Conservation (phyloP, 2,797 vertebrate genomes). For the Phalloptychus januarius region DNA sequence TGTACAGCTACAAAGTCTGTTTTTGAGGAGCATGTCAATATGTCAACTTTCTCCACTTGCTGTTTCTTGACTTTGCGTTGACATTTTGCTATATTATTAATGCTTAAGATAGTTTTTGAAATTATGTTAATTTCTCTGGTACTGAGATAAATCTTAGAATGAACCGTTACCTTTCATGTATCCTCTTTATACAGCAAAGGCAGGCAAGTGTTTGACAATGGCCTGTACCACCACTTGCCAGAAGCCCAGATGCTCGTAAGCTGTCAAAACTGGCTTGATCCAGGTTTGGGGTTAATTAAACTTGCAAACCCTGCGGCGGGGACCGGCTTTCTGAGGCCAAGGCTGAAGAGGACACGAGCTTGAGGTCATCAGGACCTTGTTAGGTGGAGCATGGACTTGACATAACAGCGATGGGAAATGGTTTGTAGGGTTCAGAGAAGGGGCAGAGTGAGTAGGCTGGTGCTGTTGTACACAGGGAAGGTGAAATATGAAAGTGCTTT, state of each 20-base stretch:
- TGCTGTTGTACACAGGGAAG: conserved; percentile 58
- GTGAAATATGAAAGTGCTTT: conserved; percentile 59
- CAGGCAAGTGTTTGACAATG: conserved; percentile 37
- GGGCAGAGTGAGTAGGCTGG: conserved; percentile 56
- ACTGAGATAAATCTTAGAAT: conserved; percentile 24
- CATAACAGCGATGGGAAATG: conserved; percentile 68
- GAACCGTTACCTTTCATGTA: conserved; percentile 29
- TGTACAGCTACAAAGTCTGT: background rate
- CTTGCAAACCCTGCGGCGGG: conserved; percentile 68
- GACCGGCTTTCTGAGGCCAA: conserved; percentile 59
- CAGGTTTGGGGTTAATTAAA: conserved; percentile 82
- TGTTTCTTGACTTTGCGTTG: background rate
- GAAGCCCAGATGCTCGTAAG: conserved; percentile 71
- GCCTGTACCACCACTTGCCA: conserved; percentile 55
- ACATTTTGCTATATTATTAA: background rate
- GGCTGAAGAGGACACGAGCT: conserved; percentile 65
- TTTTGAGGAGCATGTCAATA: background rate
- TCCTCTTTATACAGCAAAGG: conserved; percentile 30
- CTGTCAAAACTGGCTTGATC: conserved; percentile 63
- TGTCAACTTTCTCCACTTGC: background rate
- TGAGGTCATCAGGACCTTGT: conserved; percentile 76
- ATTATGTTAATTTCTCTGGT: background rate
- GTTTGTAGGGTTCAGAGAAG: conserved; percentile 62
- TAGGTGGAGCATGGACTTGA: conserved; percentile 70
- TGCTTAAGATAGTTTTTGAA: background rate